phyloP scores from a whole-genome alignment of 2,797 vertebrate species.

The Chiloscyllium punctatum region DNA sequence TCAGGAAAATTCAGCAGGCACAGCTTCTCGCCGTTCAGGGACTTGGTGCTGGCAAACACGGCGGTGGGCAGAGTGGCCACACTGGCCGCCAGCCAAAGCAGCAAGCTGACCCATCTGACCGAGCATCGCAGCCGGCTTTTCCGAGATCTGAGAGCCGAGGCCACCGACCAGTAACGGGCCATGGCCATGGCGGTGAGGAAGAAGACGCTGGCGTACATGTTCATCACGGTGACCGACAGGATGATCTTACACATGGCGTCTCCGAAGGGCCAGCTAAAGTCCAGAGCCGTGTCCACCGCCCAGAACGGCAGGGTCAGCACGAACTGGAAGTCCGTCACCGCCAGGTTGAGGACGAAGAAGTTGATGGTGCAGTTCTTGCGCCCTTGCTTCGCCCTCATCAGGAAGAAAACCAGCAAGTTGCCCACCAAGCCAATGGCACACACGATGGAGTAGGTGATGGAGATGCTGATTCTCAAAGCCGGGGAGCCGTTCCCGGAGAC shows the following conservation, averaged over 20 bases:
- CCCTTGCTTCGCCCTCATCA: conserved; percentile 55
- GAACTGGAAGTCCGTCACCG: conserved; percentile 67
- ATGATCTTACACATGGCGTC: conserved; percentile 70
- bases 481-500: conserved; percentile 55
- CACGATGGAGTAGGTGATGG: conserved; percentile 55
- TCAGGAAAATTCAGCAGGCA: conserved; percentile 60
- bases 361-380: conserved; percentile 58
- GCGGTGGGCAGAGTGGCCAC: conserved; percentile 59
- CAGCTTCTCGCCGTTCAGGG: conserved; percentile 61
- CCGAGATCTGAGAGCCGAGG: conserved; percentile 55
- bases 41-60: conserved; percentile 60
- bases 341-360: conserved; percentile 64
- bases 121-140: conserved; percentile 48
- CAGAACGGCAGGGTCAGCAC: conserved; percentile 72
- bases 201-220: conserved; percentile 76
- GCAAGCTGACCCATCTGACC: conserved; percentile 49
- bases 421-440: conserved; percentile 58
- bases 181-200: conserved; percentile 74
- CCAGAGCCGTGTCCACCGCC: conserved; percentile 70
- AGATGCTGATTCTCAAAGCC: conserved; percentile 53
- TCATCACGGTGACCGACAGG: conserved; percentile 69
- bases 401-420: conserved; percentile 64
- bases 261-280: conserved; percentile 77
- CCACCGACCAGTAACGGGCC: conserved; percentile 63
- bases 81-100: conserved; percentile 60